Evolutionary conservation across 2,888 invertebrate genomes (phyloP).

Genomic region (Ichneumoninae sp.): DNA sequence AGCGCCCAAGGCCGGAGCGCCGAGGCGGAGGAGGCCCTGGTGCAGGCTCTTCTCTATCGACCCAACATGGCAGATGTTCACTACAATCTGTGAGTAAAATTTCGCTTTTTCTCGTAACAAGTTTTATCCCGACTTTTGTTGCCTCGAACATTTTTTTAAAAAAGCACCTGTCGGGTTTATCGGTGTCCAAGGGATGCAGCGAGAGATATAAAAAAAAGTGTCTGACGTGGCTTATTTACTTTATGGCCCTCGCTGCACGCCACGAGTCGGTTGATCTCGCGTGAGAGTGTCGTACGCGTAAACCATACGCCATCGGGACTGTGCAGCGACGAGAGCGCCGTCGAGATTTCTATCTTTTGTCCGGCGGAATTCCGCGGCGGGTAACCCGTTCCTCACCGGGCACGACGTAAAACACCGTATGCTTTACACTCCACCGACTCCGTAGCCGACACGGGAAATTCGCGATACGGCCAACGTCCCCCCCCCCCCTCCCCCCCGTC

Average conservation of each 20-base stretch:
- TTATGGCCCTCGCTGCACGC: not conserved
- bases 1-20: slow-evolving; percentile 93
- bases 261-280: slow-evolving; percentile 17
- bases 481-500: not conserved
- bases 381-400: slow-evolving; percentile 25
- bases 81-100: slow-evolving; percentile 96
- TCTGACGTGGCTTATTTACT: not conserved
- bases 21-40: slow-evolving; percentile 96
- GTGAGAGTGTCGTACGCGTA: slow-evolving; percentile 28
- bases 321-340: not conserved
- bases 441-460: slow-evolving; percentile 41
- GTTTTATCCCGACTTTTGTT: not conserved
- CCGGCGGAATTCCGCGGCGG: slow-evolving; percentile 53
- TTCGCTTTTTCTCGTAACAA: not conserved
- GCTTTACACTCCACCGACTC: slow-evolving; percentile 44
- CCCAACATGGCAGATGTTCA: slow-evolving; percentile 99
- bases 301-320: slow-evolving; percentile 13
- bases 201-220: not conserved
- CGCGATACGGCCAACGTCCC: slow-evolving; percentile 31
- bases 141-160: not conserved
- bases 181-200: slow-evolving; percentile 12
- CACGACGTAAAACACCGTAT: slow-evolving; percentile 34
- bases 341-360: slow-evolving; percentile 50
- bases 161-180: slow-evolving; percentile 2
- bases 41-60: slow-evolving; percentile 94